A percentile compares a stretch with the other conserved stretches of the same genome.
phyloP scores from a whole-genome alignment of 1,140 invertebrate genomes.

The Halictus rubicundus region DNA sequence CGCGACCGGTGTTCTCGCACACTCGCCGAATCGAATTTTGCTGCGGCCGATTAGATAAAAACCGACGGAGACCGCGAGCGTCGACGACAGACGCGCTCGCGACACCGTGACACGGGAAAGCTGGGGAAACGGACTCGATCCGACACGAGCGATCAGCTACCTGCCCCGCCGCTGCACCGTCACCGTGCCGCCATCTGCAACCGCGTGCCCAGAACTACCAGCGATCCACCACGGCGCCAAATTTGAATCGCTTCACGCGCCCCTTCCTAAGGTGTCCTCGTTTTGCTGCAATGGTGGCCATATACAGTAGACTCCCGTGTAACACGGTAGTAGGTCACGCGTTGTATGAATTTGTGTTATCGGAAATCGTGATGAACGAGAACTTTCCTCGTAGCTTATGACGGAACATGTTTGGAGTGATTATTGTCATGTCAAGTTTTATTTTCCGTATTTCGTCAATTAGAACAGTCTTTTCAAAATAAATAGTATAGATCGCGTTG shows the following conservation, averaged over 20 bases:
- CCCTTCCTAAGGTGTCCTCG: no score
- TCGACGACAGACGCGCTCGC: slow-evolving; percentile 49
- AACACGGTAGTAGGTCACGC: no score
- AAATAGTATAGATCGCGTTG: no score
- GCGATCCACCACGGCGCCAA: neutral
- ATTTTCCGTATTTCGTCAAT: no score
- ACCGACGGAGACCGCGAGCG: slow-evolving; percentile 39
- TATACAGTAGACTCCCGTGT: no score
- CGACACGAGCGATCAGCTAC: slow-evolving; percentile 2
- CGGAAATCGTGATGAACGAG: no score
- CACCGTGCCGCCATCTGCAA: slow-evolving; percentile 18
- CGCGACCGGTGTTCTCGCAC: slow-evolving; percentile 30
- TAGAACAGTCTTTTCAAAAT: no score
- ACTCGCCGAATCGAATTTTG: slow-evolving; percentile 25
- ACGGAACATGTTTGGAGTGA: no score
- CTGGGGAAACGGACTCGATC: slow-evolving; percentile 46
- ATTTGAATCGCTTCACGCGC: slow-evolving; percentile 9
- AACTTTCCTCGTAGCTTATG: no score
- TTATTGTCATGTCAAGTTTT: no score
- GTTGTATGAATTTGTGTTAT: no score
- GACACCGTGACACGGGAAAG: slow-evolving; percentile 63
- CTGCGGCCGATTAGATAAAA: slow-evolving; percentile 42
- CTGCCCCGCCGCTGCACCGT: neutral
- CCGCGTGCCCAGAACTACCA: neutral
- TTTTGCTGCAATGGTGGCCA: no score